These are phyloP conservation scores for Scotopteryx bipunctaria DNA, from an alignment of 2,888 invertebrate species.

Conservation along the genomic window DNA sequence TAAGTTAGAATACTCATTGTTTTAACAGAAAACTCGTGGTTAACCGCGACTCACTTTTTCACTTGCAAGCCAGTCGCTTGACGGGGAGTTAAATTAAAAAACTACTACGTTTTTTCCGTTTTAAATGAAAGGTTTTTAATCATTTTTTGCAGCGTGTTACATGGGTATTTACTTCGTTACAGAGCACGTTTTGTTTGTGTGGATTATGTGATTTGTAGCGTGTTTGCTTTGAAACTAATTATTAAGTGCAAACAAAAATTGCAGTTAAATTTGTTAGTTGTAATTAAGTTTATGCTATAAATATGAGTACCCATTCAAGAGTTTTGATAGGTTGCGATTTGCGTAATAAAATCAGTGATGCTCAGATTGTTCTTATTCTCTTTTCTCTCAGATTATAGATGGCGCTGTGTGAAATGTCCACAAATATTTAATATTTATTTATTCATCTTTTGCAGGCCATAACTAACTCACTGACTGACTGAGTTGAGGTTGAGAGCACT, in stretches of 20 bases:
- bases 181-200: conserved; percentile 6
- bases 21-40: conserved; percentile 31
- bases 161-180: conserved; percentile 25
- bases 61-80: conserved; percentile 42
- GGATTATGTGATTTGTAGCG: neutral
- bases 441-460: too few relatives aligned
- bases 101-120: conserved; percentile 40
- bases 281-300: too few relatives aligned
- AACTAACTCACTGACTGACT: too few relatives aligned
- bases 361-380: too few relatives aligned
- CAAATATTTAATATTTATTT: too few relatives aligned
- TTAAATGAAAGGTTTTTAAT: conserved; percentile 38
- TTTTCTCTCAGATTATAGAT: too few relatives aligned
- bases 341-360: too few relatives aligned
- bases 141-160: conserved; percentile 19
- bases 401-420: too few relatives aligned
- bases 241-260: neutral
- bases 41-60: conserved; percentile 41
- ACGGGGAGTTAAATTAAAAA: conserved; percentile 53
- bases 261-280: neutral
- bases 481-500: too few relatives aligned
- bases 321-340: too few relatives aligned
- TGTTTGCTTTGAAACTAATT: neutral
- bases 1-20: conserved; percentile 41
- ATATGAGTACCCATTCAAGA: too few relatives aligned